Percentiles rank a stretch among this genome's conserved stretches.
Evolutionary conservation across 2,888 invertebrate genomes (phyloP).

Genomic region (Fabriciana adippe): DNA sequence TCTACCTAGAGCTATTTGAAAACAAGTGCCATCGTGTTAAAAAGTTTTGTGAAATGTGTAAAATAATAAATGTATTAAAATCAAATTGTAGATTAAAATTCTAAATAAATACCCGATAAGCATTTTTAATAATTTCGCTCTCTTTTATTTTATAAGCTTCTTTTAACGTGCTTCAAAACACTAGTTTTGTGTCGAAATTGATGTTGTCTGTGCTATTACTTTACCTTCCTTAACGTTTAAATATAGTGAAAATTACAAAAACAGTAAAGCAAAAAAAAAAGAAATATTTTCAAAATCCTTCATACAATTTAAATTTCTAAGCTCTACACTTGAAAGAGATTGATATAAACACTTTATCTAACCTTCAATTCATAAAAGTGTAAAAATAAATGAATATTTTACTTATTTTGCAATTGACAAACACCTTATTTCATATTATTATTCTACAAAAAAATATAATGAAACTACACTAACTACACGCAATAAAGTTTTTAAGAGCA

Average conservation of each 20-base stretch:
- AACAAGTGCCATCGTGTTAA: no score
- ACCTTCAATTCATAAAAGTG: neutral
- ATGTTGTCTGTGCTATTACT: conserved; percentile 41
- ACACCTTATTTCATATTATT: conserved; percentile 4
- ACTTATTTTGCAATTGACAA: neutral
- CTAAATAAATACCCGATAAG: conserved; percentile 16
- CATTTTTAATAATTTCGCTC: conserved; percentile 29
- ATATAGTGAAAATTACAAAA: no score
- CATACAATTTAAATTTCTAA: no score
- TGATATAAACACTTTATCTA: no score
- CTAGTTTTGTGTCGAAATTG: conserved; percentile 39
- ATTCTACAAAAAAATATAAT: conserved; percentile 25
- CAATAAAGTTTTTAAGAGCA: conserved; percentile 58
- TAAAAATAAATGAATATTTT: neutral
- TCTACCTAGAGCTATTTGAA: no score
- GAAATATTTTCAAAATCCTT: no score
- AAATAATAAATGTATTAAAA: conserved; percentile 14
- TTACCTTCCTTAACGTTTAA: neutral
- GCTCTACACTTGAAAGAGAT: no score
- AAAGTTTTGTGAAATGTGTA: neutral
- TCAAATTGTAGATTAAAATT: conserved; percentile 38
- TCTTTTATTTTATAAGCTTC: conserved; percentile 47
- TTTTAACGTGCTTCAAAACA: conserved; percentile 52
- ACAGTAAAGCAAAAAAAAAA: no score
- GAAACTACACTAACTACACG: conserved; percentile 50